These are phyloP conservation scores for Phylloscopus collybita DNA, from an alignment of 2,797 vertebrate genomes.

Conservation along the genomic window DNA sequence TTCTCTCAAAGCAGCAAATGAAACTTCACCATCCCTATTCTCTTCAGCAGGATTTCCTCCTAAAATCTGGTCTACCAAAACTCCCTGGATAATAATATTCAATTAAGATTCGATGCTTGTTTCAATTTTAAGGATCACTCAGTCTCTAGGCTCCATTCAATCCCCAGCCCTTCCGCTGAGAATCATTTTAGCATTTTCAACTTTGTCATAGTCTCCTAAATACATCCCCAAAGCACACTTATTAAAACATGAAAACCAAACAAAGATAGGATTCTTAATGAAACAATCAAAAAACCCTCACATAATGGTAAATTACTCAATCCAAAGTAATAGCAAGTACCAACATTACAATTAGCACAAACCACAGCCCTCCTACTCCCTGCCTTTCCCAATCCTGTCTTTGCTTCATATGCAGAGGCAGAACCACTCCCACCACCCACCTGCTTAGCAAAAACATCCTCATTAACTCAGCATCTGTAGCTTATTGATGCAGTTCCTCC, in stretches of 20 bases:
- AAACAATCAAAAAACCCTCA: neutral
- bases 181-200: neutral
- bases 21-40: neutral
- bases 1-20: neutral
- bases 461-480: neutral
- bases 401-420: neutral
- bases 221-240: neutral
- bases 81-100: neutral
- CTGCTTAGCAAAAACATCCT: neutral
- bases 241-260: neutral
- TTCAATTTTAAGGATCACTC: neutral
- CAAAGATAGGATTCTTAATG: neutral
- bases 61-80: neutral
- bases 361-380: neutral
- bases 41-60: neutral
- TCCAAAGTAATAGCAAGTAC: neutral
- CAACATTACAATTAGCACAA: neutral
- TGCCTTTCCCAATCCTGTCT: neutral
- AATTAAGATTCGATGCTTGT: neutral
- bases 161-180: neutral
- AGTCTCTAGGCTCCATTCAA: neutral
- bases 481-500: neutral
- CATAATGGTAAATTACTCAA: neutral
- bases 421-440: neutral
- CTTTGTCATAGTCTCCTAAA: neutral